These are phyloP conservation scores for Anguilla japonica DNA, from an alignment of 2,113 vertebrate genomes.

Conservation along the genomic window DNA sequence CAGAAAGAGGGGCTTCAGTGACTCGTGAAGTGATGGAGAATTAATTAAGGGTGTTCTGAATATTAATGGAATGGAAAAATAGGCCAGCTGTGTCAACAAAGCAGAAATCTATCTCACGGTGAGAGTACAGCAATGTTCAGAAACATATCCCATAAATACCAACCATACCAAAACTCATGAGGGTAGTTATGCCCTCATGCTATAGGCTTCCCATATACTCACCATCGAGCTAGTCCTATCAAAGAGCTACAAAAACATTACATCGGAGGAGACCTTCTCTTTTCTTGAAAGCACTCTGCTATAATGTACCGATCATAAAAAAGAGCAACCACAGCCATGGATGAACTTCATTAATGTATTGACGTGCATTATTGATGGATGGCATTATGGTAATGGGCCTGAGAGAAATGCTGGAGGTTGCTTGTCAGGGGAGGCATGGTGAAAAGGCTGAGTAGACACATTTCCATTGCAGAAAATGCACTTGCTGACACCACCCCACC, in stretches of 20 bases:
- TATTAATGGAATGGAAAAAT: neutral
- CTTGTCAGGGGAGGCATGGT: slow-evolving; percentile 20
- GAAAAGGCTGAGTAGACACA: slow-evolving; percentile 23
- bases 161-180: neutral
- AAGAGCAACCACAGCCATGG: slow-evolving; percentile 39
- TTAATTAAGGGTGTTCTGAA: neutral
- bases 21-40: slow-evolving; percentile 12
- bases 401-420: slow-evolving; percentile 53
- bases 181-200: slow-evolving; percentile 25
- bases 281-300: slow-evolving; percentile 21
- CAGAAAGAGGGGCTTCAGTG: neutral
- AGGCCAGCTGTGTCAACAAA: neutral
- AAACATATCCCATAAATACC: neutral
- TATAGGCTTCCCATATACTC: slow-evolving; percentile 28
- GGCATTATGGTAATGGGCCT: slow-evolving; percentile 75
- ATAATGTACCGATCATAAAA: slow-evolving; percentile 25
- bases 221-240: slow-evolving; percentile 35
- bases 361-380: slow-evolving; percentile 77
- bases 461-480: slow-evolving; percentile 36
- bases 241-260: slow-evolving; percentile 31
- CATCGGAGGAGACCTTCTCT: slow-evolving; percentile 15
- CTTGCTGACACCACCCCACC: neutral
- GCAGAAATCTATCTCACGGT: neutral
- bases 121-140: neutral
- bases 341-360: slow-evolving; percentile 70